phyloP scores from a whole-genome alignment of 2,888 invertebrate genomes.

The Rhingia rostrata region DNA sequence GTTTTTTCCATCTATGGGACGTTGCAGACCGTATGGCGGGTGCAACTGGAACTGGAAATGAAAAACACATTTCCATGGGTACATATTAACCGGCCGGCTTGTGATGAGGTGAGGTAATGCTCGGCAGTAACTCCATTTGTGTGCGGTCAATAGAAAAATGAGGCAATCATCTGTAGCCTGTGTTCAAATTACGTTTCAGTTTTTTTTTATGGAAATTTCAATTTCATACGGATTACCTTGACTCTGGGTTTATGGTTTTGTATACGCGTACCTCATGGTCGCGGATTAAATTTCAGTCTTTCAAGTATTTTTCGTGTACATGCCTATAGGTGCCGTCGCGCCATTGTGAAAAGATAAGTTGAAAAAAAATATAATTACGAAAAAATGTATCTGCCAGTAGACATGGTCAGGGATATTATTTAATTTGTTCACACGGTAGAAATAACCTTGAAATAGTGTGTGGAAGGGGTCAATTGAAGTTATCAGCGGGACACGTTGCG shows the following conservation, averaged over 20 bases:
- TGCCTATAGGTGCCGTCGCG: not conserved
- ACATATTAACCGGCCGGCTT: constrained; percentile 52
- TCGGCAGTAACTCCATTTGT: constrained; percentile 44
- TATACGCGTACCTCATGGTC: constrained; percentile 44
- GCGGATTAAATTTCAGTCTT: constrained; percentile 41
- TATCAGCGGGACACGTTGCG: no score
- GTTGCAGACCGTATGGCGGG: constrained; percentile 65
- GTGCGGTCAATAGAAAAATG: constrained; percentile 51
- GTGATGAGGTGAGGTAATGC: not conserved
- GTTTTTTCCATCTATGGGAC: constrained; percentile 67
- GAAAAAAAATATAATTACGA: constrained; percentile 10
- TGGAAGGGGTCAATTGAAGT: no score
- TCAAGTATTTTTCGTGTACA: constrained; percentile 2
- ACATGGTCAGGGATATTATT: constrained; percentile 48
- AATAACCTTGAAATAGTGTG: constrained; percentile 29
- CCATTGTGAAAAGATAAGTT: constrained; percentile 1
- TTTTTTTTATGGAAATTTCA: constrained; percentile 28
- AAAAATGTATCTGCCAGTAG: not conserved
- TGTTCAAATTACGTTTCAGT: constrained; percentile 46
- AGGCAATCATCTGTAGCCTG: constrained; percentile 59
- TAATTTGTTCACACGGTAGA: constrained; percentile 58
- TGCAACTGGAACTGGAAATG: constrained; percentile 40
- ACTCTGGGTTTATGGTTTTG: constrained; percentile 28
- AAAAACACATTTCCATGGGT: constrained; percentile 19
- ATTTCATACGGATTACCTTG: constrained; percentile 59